Percentiles rank a stretch among this genome's conserved stretches.
Conservation (phyloP, 2,113 vertebrate genomes). For the Oryzias woworae region DNA sequence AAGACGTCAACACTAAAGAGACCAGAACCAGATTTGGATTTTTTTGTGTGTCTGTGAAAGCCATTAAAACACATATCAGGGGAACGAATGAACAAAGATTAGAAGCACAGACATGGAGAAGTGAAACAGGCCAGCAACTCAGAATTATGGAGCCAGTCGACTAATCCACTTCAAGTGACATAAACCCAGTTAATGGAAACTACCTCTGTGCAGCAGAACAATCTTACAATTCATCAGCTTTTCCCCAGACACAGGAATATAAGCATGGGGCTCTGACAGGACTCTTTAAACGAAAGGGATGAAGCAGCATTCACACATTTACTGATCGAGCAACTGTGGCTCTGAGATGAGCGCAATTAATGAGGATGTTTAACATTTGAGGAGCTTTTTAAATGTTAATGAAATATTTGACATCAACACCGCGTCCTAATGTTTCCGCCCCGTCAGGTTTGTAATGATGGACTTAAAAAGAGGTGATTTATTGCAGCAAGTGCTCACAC, state of each 20-base stretch:
- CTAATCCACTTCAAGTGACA: conserved; percentile 69
- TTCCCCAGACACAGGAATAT: conserved; percentile 1
- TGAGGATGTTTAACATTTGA: too few relatives aligned
- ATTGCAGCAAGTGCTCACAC: conserved; percentile 42
- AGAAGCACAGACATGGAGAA: conserved; percentile 34
- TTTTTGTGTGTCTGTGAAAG: conserved; percentile 16
- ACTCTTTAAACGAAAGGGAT: too few relatives aligned
- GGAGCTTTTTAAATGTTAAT: too few relatives aligned
- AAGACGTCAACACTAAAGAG: background rate
- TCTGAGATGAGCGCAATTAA: too few relatives aligned
- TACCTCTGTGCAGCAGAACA: conserved; percentile 52
- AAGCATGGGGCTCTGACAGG: background rate
- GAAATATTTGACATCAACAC: conserved; percentile 4
- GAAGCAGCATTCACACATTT: too few relatives aligned
- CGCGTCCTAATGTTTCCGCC: conserved; percentile 23
- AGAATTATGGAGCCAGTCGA: conserved; percentile 36
- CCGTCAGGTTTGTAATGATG: conserved; percentile 11
- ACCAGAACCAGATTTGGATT: conserved; percentile 4
- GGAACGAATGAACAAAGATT: conserved; percentile 18
- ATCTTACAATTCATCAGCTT: background rate
- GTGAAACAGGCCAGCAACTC: conserved; percentile 25
- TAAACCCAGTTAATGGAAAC: conserved; percentile 55
- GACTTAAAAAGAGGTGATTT: conserved; percentile 46
- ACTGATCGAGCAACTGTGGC: too few relatives aligned
- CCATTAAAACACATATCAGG: conserved; percentile 20